Evolutionary conservation across 2,888 invertebrate species (phyloP).

Genomic region (Mamestra brassicae): DNA sequence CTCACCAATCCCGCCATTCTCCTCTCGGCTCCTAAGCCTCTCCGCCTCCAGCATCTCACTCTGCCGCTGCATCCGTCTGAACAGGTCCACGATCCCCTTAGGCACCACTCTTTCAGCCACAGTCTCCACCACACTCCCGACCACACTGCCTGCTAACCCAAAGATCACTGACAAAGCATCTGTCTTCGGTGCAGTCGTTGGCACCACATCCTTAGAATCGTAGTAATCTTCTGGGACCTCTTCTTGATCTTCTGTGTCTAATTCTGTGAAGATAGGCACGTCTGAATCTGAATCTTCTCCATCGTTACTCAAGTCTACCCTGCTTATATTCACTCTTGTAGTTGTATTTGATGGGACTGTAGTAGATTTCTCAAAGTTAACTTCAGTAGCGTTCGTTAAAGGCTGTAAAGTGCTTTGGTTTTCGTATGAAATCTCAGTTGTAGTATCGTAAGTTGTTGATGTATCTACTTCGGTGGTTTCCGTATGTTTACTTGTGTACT

Average conservation of each 20-base stretch:
- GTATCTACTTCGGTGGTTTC: slow-evolving; percentile 46
- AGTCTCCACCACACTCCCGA: slow-evolving; percentile 85
- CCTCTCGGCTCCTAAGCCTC: slow-evolving; percentile 86
- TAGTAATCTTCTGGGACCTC: slow-evolving; percentile 88
- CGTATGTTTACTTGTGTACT: slow-evolving; percentile 41
- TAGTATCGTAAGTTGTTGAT: slow-evolving; percentile 46
- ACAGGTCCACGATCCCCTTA: slow-evolving; percentile 84
- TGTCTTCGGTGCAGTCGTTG: slow-evolving; percentile 84
- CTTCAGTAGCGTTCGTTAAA: slow-evolving; percentile 43
- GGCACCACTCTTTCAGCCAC: slow-evolving; percentile 88
- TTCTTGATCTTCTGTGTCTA: slow-evolving; percentile 79
- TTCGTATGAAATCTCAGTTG: slow-evolving; percentile 42
- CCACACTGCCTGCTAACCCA: slow-evolving; percentile 87
- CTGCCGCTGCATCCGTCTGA: slow-evolving; percentile 87
- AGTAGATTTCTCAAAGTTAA: slow-evolving; percentile 42
- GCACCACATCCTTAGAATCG: slow-evolving; percentile 84
- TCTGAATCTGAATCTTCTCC: slow-evolving; percentile 73
- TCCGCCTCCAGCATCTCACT: slow-evolving; percentile 87
- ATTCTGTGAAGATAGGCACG: slow-evolving; percentile 82
- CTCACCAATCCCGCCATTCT: slow-evolving; percentile 88
- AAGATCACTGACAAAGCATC: slow-evolving; percentile 86
- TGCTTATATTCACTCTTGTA: slow-evolving; percentile 50
- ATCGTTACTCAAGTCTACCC: slow-evolving; percentile 66
- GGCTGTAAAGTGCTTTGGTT: slow-evolving; percentile 43
- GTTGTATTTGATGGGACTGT: slow-evolving; percentile 33